phyloP scores from a whole-genome alignment of 2,113 vertebrate genomes.

The Bagarius yarrelli region DNA sequence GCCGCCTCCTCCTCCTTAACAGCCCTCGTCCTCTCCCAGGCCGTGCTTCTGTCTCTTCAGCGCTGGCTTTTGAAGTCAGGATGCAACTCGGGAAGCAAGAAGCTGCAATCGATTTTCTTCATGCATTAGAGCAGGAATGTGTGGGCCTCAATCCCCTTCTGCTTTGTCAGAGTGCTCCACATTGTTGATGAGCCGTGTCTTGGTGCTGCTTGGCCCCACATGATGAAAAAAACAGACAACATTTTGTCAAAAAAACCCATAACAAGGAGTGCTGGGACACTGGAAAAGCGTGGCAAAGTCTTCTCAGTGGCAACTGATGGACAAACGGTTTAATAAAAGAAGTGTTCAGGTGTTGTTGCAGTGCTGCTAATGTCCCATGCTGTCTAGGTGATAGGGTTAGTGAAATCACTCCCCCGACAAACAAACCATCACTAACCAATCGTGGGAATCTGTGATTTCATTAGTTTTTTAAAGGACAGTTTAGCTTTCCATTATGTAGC shows the following conservation, averaged over 20 bases:
- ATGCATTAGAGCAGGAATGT: slow-evolving; percentile 70
- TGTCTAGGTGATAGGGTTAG: too few species aligned
- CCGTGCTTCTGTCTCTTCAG: slow-evolving; percentile 49
- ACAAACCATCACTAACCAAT: neutral
- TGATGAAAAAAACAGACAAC: neutral
- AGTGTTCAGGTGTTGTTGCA: too few species aligned
- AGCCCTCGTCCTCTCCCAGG: slow-evolving; percentile 45
- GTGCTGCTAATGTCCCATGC: too few species aligned
- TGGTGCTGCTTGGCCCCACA: neutral
- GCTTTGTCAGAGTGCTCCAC: slow-evolving; percentile 40
- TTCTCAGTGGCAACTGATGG: neutral
- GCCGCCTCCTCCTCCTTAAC: slow-evolving; percentile 48
- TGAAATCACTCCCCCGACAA: too few species aligned
- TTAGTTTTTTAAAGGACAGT: neutral
- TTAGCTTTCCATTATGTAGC: neutral
- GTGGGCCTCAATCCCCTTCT: slow-evolving; percentile 52
- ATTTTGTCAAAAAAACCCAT: neutral
- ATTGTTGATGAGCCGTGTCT: slow-evolving; percentile 36
- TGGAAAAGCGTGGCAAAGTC: neutral
- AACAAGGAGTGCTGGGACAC: neutral
- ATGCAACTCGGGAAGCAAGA: slow-evolving; percentile 60
- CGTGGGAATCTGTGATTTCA: neutral
- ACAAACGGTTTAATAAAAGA: neutral
- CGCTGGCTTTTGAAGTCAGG: slow-evolving; percentile 60
- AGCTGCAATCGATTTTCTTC: slow-evolving; percentile 69